phyloP scores from a whole-genome alignment of 2,888 invertebrate genomes.

The Drosophila nigricruria region DNA sequence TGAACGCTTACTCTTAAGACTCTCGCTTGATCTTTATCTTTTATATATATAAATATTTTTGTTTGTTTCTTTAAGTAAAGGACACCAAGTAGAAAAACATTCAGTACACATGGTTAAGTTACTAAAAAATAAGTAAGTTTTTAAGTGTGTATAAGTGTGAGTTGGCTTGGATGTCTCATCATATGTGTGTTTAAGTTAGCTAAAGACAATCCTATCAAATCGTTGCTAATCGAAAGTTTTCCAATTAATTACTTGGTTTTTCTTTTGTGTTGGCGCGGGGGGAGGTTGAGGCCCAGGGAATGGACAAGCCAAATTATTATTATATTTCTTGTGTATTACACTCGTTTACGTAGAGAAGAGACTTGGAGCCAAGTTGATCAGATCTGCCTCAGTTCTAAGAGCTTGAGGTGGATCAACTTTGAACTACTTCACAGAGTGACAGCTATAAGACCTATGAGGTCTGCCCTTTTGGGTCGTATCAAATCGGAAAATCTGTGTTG shows the following conservation, averaged over 20 bases:
- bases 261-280: constrained; percentile 24
- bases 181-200: constrained; percentile 26
- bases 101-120: constrained; percentile 66
- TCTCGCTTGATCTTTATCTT: constrained; percentile 22
- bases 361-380: background rate
- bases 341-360: background rate
- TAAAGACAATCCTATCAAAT: constrained; percentile 28
- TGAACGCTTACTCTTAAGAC: constrained; percentile 48
- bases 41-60: background rate
- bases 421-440: background rate
- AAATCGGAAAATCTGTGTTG: no score
- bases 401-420: background rate
- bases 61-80: constrained; percentile 29
- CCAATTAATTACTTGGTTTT: background rate
- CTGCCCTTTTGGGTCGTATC: no score
- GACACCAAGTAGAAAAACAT: constrained; percentile 74
- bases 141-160: constrained; percentile 5
- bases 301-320: constrained; percentile 37
- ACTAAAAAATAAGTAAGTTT: constrained; percentile 28
- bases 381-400: background rate
- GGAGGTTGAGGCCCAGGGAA: constrained; percentile 44
- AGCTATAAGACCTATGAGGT: background rate
- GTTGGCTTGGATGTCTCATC: constrained; percentile 17
- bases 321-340: background rate
- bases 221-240: constrained; percentile 52